Percentiles rank a stretch among this genome's conserved stretches.
Conservation (phyloP, 2,113 vertebrate genomes). For the Microcebus murinus region DNA sequence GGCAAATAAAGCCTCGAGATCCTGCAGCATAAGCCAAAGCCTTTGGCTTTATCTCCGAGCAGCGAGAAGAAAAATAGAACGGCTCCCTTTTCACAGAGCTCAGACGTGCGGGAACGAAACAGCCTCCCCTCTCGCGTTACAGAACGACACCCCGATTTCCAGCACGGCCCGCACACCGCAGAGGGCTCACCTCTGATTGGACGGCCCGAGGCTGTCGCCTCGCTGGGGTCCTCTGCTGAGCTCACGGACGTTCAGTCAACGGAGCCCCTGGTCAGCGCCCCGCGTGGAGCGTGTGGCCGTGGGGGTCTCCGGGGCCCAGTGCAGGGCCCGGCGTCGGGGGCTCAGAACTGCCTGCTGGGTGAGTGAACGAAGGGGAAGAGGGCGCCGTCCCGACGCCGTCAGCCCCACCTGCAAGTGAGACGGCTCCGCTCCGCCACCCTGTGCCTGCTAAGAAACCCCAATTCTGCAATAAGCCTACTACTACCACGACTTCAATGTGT, state of each 20-base stretch:
- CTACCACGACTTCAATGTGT: fast-evolving
- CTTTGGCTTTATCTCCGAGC: neutral
- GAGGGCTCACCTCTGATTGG: neutral
- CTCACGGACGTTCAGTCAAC: fast-evolving
- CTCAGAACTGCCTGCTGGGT: neutral
- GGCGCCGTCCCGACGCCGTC: fast-evolving
- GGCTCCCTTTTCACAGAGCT: neutral
- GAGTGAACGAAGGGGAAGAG: fast-evolving
- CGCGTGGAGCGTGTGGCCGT: neutral
- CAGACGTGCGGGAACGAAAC: neutral
- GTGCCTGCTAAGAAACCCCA: fast-evolving
- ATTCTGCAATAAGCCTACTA: fast-evolving
- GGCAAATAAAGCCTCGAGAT: neutral
- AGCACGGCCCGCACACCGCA: fast-evolving
- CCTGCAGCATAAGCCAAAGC: fast-evolving
- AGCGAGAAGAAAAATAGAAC: neutral
- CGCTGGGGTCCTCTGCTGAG: fast-evolving
- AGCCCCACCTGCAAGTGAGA: too few relatives aligned
- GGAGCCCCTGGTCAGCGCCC: neutral
- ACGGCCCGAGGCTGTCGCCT: neutral
- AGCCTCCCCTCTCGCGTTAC: fast-evolving
- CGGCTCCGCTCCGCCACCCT: neutral
- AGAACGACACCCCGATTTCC: fast-evolving
- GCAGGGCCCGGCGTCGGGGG: fast-evolving
- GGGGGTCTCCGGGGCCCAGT: neutral